Base-by-base conservation (phyloP, 2,113 vertebrate genomes). In the Hippocampus barbouri region DNA sequence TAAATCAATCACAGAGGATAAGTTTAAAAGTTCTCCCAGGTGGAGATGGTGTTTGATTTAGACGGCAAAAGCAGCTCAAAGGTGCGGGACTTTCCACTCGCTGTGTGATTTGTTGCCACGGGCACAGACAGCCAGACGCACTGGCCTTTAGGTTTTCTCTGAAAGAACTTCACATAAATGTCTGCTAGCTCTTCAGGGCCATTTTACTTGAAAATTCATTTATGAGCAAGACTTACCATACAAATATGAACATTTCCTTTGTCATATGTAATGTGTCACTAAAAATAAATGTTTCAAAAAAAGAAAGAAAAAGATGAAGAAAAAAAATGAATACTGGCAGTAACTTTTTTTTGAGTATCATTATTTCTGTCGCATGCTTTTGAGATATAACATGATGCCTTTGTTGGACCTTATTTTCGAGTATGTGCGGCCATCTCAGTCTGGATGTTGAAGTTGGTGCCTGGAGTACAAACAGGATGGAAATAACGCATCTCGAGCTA, bases 161-260 rank as follows among this genome's bases (percentile, higher is more conserved):
- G 67, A 79, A 79, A 72, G 63, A 83, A 78, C 56, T 72, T 40
- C 27, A 18, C 68, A 84, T 84, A 76, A 38, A 76, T 30, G 73
- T 83, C 72, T 62, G 0, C 1, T 75, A 79, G 68, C 82, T 86
- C 72, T 75, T 43, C 86, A 79, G 72, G 47, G 62, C 76, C 81
- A 79, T 78, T 85, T 80, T 68, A 81, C 84, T 38, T 40, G 69
- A 74, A 80, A 79, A 79, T 79, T 25, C 71, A 82, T 79, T 84
- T 68, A 72, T 72, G 83, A 76, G 63, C 62, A 79, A 77, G 72
- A 79, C 72, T 67, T 51, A 59, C 0, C 47, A 49, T 49, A 18
- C 15, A 51, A 51, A 51, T 51, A 4, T 16, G 47, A 51, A 16
- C 47, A 51, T 51, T 51, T 18, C 16, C 18, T 20, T 0, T 51